Percentiles rank a stretch among this genome's conserved stretches.
Evolutionary conservation across 2,888 invertebrate genomes (phyloP).

Genomic region (Callinectes sapidus): DNA sequence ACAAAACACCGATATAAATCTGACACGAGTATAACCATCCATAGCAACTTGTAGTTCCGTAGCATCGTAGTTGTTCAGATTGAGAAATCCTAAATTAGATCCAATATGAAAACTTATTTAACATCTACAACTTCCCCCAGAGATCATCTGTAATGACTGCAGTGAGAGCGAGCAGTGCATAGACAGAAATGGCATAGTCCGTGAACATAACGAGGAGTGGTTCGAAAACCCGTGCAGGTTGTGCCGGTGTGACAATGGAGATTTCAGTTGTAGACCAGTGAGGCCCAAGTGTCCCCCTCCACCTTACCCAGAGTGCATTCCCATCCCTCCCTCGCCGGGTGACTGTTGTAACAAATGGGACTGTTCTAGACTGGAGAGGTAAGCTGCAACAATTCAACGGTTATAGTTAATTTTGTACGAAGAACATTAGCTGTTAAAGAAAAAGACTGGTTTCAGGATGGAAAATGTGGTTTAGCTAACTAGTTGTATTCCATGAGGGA

Average conservation of each 20-base stretch:
- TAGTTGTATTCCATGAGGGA: too few relatives aligned
- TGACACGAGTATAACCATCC: too few relatives aligned
- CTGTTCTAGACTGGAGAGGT: background rate
- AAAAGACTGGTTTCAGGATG: background rate
- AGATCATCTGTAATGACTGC: background rate
- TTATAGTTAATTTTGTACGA: background rate
- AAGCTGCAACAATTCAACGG: background rate
- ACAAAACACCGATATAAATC: too few relatives aligned
- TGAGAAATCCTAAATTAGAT: background rate
- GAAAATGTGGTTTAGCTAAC: too few relatives aligned
- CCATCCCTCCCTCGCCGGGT: background rate
- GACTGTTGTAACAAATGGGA: conserved; percentile 4
- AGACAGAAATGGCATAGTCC: background rate
- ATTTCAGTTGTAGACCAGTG: background rate
- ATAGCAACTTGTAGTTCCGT: too few relatives aligned
- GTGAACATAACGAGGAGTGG: background rate
- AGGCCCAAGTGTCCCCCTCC: background rate
- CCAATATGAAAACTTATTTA: background rate
- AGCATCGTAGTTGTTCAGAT: background rate
- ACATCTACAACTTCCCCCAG: background rate
- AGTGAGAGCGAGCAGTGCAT: background rate
- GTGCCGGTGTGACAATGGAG: background rate
- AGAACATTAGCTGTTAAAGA: background rate
- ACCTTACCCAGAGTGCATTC: background rate
- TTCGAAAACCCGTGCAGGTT: background rate